A percentile compares a stretch with the other conserved stretches of the same genome.
Conservation (phyloP, 1,140 invertebrate genomes). For the Drepana arcuata region DNA sequence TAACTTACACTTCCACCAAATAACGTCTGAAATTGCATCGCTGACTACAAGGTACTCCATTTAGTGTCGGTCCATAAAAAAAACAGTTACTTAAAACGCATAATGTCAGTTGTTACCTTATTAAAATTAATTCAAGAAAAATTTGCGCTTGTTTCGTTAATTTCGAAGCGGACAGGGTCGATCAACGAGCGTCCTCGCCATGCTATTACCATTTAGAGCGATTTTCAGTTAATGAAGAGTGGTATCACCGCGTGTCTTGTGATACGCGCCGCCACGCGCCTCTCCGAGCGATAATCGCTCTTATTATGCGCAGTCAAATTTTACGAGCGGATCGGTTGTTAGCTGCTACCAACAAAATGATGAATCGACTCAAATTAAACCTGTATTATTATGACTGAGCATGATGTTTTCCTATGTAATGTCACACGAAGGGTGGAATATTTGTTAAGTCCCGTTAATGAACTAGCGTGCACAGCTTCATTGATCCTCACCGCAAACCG, state of each 20-base stretch:
- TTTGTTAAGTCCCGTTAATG: constrained; percentile 28
- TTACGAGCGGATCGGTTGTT: constrained; percentile 55
- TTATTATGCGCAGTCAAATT: constrained; percentile 66
- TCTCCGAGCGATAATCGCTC: constrained; percentile 41
- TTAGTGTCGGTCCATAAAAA: constrained; percentile 24
- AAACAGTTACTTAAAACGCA: constrained; percentile 28
- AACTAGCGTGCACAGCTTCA: constrained; percentile 14
- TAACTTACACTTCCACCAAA: constrained; percentile 7
- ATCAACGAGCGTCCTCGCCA: constrained; percentile 23
- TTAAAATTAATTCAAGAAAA: constrained; percentile 55
- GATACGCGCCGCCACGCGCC: constrained; percentile 31
- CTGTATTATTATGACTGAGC: constrained; percentile 32
- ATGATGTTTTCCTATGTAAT: constrained; percentile 28
- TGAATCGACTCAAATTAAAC: constrained; percentile 38
- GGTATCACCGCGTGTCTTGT: constrained; percentile 29
- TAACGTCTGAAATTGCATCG: constrained; percentile 17
- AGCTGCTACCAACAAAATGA: constrained; percentile 48
- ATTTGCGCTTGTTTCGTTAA: constrained; percentile 49
- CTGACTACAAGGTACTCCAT: constrained; percentile 24
- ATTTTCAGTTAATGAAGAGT: constrained; percentile 55
- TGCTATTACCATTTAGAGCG: constrained; percentile 47
- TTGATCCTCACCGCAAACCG: too few species aligned
- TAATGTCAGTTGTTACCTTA: constrained; percentile 41
- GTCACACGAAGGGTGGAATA: constrained; percentile 23
- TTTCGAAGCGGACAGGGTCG: constrained; percentile 24